Conservation (phyloP, 2,797 vertebrate species). For the Loris lydekkerianus region DNA sequence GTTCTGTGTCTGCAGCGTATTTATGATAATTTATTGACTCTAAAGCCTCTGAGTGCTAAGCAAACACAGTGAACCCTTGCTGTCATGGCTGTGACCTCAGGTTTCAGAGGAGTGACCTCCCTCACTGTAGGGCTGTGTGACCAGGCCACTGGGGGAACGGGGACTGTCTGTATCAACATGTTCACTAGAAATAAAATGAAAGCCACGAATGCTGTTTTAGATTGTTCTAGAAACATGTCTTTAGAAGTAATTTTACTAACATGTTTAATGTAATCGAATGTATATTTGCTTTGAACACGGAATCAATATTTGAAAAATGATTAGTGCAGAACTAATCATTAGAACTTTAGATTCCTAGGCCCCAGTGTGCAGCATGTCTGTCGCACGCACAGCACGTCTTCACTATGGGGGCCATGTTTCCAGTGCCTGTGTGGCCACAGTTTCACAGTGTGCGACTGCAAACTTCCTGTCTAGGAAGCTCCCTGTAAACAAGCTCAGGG, state of each 20-base stretch:
- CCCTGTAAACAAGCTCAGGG: not conserved
- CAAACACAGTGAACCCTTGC: not conserved
- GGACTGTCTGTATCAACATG: accelerated
- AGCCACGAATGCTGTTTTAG: not conserved
- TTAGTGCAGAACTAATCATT: not conserved
- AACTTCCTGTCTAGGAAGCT: not conserved
- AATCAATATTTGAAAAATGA: not conserved
- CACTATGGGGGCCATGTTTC: accelerated
- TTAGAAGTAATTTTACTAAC: not conserved
- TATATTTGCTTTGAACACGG: not conserved
- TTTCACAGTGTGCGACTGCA: accelerated
- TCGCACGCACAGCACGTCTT: accelerated
- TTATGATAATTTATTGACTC: not conserved
- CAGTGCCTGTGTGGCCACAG: accelerated
- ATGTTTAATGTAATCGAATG: not conserved
- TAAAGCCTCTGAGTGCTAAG: not conserved
- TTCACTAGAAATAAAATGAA: not conserved
- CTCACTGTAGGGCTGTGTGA: no score
- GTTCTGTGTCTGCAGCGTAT: not conserved
- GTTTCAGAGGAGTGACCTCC: not conserved
- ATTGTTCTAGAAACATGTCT: not conserved
- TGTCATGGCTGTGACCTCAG: not conserved
- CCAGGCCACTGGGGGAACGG: not conserved
- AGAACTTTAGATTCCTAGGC: not conserved
- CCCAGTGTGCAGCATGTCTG: accelerated